Evolutionary conservation across 1,140 invertebrate species (phyloP), one percentile per base, ranked within the genome.

Genomic region (Nautilus pompilius): DNA sequence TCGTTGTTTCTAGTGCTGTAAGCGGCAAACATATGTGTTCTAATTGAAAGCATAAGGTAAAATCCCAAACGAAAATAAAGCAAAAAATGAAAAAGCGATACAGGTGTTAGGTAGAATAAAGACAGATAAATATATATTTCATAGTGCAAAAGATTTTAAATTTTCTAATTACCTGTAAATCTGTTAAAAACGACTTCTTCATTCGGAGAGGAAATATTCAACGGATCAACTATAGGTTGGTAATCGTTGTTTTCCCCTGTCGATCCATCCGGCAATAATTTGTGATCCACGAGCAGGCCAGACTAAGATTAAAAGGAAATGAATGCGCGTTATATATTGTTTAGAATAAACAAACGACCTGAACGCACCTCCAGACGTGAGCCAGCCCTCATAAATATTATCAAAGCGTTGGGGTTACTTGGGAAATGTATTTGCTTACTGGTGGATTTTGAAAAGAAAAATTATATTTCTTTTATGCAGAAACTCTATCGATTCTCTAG

Each of bases 261-360:
- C 29, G 55, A 33, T 17, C 34, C 55, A 34, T 57, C 55, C n/a
- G 55, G 55, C 17, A n/a, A n/a, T 10, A 57, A 20, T 5, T 5
- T 57, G 13, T 57, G 20, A 34, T 57, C 55, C 10, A 57, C 29
- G 55, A 26, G 34, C 29, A 57, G 29, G 34, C 55, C 55, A 32
- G 29, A 20, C 55, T 57, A 10, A 5, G 29, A 54, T 54, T 5
- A 26, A 28, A 22, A 22, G 5, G 2, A 54, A n/a, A 54, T 8
- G 17, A 6, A 54, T 10, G n/a, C 24, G 5, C 0, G 51, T 22
- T 0, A 0, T 4, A 26, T n/a, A 41, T 10, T 41, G n/a, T 41
- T 10, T 10, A n/a, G 8, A 41, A 8, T 8, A 41, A n/a, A n/a
- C 8, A 41, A 8, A 41, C n/a, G 36, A 41, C 8, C 36, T n/a